Evolutionary conservation across 37 sponge, comb jelly and placozoan genomes (phyloP).

Genomic region (Mnemiopsis leidyi): DNA sequence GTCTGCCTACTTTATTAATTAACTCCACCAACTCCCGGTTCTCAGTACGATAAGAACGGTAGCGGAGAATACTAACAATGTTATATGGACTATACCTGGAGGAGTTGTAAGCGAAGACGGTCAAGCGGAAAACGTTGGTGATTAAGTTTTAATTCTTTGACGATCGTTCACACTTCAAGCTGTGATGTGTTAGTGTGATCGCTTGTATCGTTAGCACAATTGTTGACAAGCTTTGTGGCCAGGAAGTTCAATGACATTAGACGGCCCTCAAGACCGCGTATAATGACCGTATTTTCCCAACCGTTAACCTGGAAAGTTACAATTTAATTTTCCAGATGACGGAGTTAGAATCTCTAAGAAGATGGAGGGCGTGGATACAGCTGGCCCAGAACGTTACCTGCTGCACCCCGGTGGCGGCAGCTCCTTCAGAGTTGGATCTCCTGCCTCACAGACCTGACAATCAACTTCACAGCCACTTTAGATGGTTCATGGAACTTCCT

Average conservation of each 20-base stretch:
- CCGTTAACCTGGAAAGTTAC: too few species aligned
- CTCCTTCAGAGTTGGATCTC: background rate
- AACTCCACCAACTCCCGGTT: background rate
- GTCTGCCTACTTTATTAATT: background rate
- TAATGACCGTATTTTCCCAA: background rate
- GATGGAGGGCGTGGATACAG: conserved; percentile 34
- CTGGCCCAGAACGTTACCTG: background rate
- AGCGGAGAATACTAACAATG: background rate
- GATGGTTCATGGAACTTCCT: background rate
- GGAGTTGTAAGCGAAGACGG: background rate
- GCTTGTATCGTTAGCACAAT: too few species aligned
- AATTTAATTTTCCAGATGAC: background rate
- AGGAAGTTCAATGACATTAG: background rate
- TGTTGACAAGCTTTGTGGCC: too few species aligned
- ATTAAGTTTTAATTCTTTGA: background rate
- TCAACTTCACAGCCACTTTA: background rate
- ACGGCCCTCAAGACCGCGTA: background rate
- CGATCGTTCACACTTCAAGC: too few species aligned
- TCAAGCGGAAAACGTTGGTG: background rate
- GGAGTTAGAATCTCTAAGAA: background rate
- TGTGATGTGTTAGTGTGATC: too few species aligned
- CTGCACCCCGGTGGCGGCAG: background rate
- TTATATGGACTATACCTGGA: conserved; percentile 33
- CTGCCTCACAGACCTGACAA: background rate
- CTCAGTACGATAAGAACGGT: background rate